These are phyloP conservation scores for Dicrostonyx torquatus DNA, from an alignment of 2,797 vertebrate species.

Conservation along the genomic window DNA sequence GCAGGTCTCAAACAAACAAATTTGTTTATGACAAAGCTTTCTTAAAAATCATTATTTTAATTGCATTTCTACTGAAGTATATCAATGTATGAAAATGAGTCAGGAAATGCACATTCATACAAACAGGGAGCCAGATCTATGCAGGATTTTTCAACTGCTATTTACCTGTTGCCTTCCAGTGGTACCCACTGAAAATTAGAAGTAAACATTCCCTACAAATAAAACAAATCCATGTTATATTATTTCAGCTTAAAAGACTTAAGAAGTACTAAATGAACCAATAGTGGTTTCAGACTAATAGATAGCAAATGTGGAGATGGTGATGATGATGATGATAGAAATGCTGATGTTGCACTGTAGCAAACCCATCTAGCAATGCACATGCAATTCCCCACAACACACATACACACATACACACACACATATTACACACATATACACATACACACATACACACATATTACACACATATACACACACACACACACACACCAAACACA, in stretches of 20 bases:
- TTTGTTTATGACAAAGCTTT: not conserved
- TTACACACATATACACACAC: not conserved
- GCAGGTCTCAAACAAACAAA: not conserved
- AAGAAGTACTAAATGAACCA: not conserved
- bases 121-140: not conserved
- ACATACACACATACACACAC: not conserved
- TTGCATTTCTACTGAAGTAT: not conserved
- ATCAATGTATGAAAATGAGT: not conserved
- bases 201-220: not conserved
- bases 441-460: no score
- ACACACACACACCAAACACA: not conserved
- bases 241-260: not conserved
- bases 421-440: not conserved
- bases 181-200: not conserved
- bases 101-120: not conserved
- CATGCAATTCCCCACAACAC: not conserved
- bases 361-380: no score
- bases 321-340: not conserved
- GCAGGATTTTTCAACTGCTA: not conserved
- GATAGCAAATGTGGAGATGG: no score
- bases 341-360: not conserved
- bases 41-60: slow-evolving; percentile 3
- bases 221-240: not conserved
- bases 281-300: no score
- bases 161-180: not conserved